Conservation (phyloP, 2,797 vertebrate species). For the Heliangelus exortis region DNA sequence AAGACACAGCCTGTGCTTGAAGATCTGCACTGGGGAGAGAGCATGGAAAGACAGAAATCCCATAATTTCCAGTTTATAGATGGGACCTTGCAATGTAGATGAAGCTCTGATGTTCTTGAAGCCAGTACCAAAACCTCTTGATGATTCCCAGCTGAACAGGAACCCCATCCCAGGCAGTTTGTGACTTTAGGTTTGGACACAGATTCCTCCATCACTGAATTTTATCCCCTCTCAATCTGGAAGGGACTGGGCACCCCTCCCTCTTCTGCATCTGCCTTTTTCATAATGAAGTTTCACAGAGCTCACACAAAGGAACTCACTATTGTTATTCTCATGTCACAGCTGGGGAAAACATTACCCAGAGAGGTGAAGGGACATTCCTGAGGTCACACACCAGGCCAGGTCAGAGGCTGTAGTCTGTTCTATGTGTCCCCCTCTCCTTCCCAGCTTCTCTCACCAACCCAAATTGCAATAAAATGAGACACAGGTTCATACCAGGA, state of each 20-base stretch:
- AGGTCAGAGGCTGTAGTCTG: background rate
- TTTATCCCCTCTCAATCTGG: background rate
- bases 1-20: background rate
- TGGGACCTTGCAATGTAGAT: background rate
- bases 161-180: background rate
- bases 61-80: background rate
- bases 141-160: background rate
- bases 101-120: background rate
- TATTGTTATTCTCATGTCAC: background rate
- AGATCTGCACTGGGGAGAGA: background rate
- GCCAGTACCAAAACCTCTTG: background rate
- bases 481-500: background rate
- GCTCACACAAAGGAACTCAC: background rate
- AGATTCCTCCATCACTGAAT: background rate
- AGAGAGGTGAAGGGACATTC: background rate
- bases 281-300: background rate
- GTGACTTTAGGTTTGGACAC: background rate
- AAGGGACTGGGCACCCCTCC: background rate
- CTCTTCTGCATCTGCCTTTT: background rate
- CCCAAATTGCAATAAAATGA: background rate
- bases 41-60: background rate
- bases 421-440: background rate
- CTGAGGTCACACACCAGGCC: background rate
- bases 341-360: accelerated
- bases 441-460: background rate